Evolutionary conservation across 2,113 vertebrate species (phyloP).

Genomic region (Ammospiza nelsoni): DNA sequence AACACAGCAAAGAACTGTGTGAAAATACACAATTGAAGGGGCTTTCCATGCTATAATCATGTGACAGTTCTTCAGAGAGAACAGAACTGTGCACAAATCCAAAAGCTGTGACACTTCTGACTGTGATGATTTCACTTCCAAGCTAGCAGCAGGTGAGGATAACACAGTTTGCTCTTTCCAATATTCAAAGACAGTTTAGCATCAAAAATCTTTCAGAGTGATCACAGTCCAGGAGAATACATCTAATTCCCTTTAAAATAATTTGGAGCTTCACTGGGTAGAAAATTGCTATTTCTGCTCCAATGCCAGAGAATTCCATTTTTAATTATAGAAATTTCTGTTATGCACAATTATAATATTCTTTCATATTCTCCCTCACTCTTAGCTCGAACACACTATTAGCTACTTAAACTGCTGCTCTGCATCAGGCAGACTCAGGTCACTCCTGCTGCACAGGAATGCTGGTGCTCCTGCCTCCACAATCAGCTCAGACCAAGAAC

Average conservation of each 20-base stretch:
- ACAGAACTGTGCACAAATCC: background rate
- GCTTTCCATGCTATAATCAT: background rate
- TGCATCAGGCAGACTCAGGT: background rate
- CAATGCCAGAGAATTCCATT: constrained; percentile 55
- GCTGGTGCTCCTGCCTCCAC: background rate
- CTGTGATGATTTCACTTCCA: background rate
- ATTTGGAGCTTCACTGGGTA: constrained; percentile 69
- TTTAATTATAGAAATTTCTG: constrained; percentile 65
- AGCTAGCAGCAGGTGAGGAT: constrained; percentile 6
- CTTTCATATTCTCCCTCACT: constrained; percentile 28
- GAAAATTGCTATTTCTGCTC: constrained; percentile 71
- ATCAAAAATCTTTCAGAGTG: constrained; percentile 11
- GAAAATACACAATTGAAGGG: background rate
- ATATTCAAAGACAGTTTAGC: constrained; percentile 14
- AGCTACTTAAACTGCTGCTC: constrained; percentile 32
- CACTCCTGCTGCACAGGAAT: background rate
- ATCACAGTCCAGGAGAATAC: constrained; percentile 45
- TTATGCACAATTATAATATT: constrained; percentile 55
- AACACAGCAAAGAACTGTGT: background rate
- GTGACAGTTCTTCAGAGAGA: background rate
- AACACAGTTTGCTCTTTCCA: background rate
- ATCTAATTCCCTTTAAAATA: constrained; percentile 60
- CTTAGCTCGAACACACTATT: constrained; percentile 24
- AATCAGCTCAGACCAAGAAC: background rate
- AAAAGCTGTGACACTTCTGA: background rate